Percentiles rank a stretch among this genome's conserved stretches.
These are phyloP conservation scores for Phocoena sinus DNA, from an alignment of 2,113 vertebrate genomes.

Conservation along the genomic window DNA sequence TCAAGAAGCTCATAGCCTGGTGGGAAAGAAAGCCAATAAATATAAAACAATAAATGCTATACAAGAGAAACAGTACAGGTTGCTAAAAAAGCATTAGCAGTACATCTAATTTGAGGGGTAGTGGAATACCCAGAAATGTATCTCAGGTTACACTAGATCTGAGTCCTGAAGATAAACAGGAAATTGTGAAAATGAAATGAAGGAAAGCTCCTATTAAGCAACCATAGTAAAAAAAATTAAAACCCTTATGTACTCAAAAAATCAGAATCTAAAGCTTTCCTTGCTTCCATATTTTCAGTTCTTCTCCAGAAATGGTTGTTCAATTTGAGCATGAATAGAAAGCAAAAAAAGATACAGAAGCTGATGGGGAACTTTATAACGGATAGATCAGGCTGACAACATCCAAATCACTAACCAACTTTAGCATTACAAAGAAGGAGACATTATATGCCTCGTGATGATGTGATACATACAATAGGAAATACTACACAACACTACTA, in stretches of 20 bases:
- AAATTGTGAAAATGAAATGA: neutral
- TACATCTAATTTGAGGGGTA: neutral
- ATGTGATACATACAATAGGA: neutral
- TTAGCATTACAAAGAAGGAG: neutral
- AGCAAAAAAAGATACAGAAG: neutral
- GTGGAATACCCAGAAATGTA: neutral
- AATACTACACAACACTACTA: neutral
- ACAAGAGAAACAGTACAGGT: neutral
- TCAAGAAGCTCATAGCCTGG: neutral
- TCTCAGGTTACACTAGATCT: neutral
- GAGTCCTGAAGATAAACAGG: slow-evolving; percentile 13
- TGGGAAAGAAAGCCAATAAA: neutral
- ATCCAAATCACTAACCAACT: neutral
- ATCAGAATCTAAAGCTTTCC: neutral
- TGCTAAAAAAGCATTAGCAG: slow-evolving; percentile 14
- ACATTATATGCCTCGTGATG: neutral
- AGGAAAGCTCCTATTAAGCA: neutral
- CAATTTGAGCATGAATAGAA: neutral
- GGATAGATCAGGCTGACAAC: neutral
- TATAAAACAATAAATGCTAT: neutral
- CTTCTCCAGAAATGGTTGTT: neutral
- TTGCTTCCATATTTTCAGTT: neutral
- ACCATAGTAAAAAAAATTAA: neutral
- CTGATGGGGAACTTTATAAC: neutral
- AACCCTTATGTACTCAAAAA: neutral